Evolutionary conservation across 2,797 vertebrate species (phyloP), one percentile per base, ranked within the genome.

Genomic region (Mus minutoides): DNA sequence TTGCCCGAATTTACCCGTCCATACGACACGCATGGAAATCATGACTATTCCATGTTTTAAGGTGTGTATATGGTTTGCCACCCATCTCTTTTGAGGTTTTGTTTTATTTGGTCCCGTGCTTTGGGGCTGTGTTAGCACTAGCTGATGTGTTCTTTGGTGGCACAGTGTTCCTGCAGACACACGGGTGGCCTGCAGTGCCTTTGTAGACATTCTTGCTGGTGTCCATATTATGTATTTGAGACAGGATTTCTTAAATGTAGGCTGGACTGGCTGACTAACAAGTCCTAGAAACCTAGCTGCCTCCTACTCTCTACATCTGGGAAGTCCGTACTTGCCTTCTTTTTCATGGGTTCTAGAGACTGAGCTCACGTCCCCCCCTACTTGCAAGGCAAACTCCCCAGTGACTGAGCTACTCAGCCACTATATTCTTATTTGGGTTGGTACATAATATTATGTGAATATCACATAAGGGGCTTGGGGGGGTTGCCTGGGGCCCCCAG

Each of bases 121-220:
- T 43, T 88, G 82, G 24, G 40, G 1, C 43, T 29, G n/a, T 46
- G 0, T 6, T 80, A 11, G n/a, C 29, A n/a, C 62, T 17, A 12
- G 40, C 24, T 40, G 4, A 0, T 40, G 43, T 67, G 17, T 78
- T 75, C 82, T 21, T 52, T 69, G 43, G 29, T 7, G 21, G 49
- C 49, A 34, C 0, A 0, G 12, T 29, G n/a, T 79, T 95, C 49
- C 46, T 3, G 3, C 6, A 26, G 58, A 37, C 9, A 17, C 5
- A 0, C 3, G 9, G 16, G 24, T 16, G 52, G 60, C 40, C 69
- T 8, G 2, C 3, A 11, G 16, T 3, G 62, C 46, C 49, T 60
- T 17, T 6, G 26, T 6, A 17, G 52, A 2, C 8, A 26, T 5
- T 67, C 54, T 34, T 82, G 67, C 1, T 0, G 0, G 29, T 11